Base-by-base conservation (phyloP, 2,888 invertebrate genomes). In the Eustalomyia histrio region DNA sequence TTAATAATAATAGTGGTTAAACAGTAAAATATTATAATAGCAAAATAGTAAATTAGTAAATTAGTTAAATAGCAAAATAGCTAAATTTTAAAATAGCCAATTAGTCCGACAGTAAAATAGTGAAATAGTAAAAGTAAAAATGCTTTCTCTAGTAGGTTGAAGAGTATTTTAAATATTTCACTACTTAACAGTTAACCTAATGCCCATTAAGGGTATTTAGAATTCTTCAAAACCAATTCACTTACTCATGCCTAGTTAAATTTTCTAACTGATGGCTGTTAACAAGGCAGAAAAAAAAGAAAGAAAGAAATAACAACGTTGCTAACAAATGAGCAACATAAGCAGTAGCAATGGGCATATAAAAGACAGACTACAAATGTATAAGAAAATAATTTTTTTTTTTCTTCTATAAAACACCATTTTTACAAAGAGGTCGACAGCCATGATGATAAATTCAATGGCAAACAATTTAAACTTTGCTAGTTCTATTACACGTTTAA, bases 381-480 rank as follows among this genome's bases (percentile, higher is more conserved):
- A 29, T 24, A 35, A 16, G 35, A 29, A 55, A 55, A 63, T 8
- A 52, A 53, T 21, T 3, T 14, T 18, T 18, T 33, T 21, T 61
- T 18, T n/a, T n/a, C n/a, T n/a, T n/a, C n/a, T n/a, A n/a, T 18
- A 55, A 21, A 43, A 55, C 60, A 65, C 10, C 57, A 74, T 35
- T 52, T 17, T 58, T 57, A 24, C 21, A 68, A 29, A 63, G 39
- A 35, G 55, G n/a, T 60, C n/a, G 14, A 29, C 53, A 67, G 60
- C 47, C 24, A 61, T 67, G 55, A 67, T 57, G 72, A 68, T 72
- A 73, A 79, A 73, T 79, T 39, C 50, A 73, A 63, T 55, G 61
- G 50, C 67, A 79, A 73, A 78, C 61, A 67, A 67, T 67, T 72
- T 73, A 63, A 79, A 61, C 55, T 39, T 73, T 24, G 29, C 67